Evolutionary conservation across 2,888 invertebrate species (phyloP), one percentile per base, ranked within the genome.

Genomic region (Galerucella pusilla): DNA sequence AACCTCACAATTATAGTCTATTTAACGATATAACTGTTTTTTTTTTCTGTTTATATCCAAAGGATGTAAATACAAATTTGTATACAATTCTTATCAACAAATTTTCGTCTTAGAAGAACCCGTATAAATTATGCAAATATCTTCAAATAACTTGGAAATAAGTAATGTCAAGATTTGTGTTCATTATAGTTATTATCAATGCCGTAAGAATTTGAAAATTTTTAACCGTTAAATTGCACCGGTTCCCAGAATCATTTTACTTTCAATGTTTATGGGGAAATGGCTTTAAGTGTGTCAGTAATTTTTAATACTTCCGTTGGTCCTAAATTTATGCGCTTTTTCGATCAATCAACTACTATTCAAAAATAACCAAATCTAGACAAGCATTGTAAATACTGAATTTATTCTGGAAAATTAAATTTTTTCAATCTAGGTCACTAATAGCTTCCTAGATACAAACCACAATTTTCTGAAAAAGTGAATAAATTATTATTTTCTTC

Each of bases 71-170:
- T 9, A 57, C 57, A 57, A 57, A 20, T 57, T 57, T 57, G 20
- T 57, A 9, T n/a, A 20, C 10, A 1, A 20, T 20, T 57, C 57
- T 20, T 20, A 57, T 57, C 57, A 57, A 57, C 16, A 10, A 57
- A 20, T 16, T 57, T 57, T 57, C 16, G 20, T 57, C 16, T 16
- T 9, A 5, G 16, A 57, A 57, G 57, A 57, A 20, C 20, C 57
- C 20, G 57, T 57, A 57, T 57, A 57, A 57, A 57, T 57, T 57
- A 57, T 57, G 57, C 20, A 16, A 57, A 57, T 57, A 16, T 57
- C 16, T 20, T 57, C 16, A 57, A 57, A 20, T 2, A 5, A 20
- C 9, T 54, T n/a, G 16, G 16, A 54, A 54, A 16, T 57, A 57
- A 16, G 16, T 57, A 16, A 54, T 16, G 16, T 16, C 28, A 14